A percentile compares a stretch with the other conserved stretches of the same genome.
These are phyloP conservation scores for Ptychodera flava DNA, from an alignment of 35 echinoderm and acorn worm genomes.

Conservation along the genomic window DNA sequence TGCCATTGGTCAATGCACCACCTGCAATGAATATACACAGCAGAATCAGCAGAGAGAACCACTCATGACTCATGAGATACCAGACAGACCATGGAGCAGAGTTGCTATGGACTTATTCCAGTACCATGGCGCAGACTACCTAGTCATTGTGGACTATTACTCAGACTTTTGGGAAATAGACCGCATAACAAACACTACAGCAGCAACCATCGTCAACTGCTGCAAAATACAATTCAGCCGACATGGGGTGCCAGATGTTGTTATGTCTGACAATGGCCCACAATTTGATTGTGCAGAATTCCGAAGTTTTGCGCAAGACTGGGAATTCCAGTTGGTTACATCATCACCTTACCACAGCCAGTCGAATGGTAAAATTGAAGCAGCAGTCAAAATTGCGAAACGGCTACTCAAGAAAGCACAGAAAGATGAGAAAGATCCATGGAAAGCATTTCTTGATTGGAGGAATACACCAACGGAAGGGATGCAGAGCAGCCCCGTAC, in stretches of 20 bases:
- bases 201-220: constrained; percentile 16
- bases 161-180: constrained; percentile 63
- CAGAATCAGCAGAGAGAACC: constrained; percentile 42
- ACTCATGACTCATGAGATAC: constrained; percentile 25
- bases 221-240: constrained; percentile 32
- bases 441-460: too few relatives aligned
- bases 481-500: too few relatives aligned
- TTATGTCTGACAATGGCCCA: too few relatives aligned
- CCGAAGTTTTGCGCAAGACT: constrained; percentile 24
- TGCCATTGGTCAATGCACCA: constrained; percentile 21
- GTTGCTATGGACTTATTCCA: constrained; percentile 51
- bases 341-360: too few relatives aligned
- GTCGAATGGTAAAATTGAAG: too few relatives aligned
- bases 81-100: constrained; percentile 41
- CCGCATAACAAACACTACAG: constrained; percentile 18
- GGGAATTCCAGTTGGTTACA: constrained; percentile 13
- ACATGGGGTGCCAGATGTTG: constrained; percentile 47
- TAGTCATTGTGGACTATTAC: constrained; percentile 48
- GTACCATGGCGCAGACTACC: constrained; percentile 30
- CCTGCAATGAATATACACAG: constrained; percentile 26
- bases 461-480: too few relatives aligned
- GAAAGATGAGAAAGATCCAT: too few relatives aligned
- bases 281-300: constrained; percentile 32
- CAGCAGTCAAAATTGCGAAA: constrained; percentile 29
- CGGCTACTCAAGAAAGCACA: constrained; percentile 14